Percentiles rank a stretch among this genome's conserved stretches.
Conservation (phyloP, 2,113 vertebrate genomes). For the Ophiodon elongatus region DNA sequence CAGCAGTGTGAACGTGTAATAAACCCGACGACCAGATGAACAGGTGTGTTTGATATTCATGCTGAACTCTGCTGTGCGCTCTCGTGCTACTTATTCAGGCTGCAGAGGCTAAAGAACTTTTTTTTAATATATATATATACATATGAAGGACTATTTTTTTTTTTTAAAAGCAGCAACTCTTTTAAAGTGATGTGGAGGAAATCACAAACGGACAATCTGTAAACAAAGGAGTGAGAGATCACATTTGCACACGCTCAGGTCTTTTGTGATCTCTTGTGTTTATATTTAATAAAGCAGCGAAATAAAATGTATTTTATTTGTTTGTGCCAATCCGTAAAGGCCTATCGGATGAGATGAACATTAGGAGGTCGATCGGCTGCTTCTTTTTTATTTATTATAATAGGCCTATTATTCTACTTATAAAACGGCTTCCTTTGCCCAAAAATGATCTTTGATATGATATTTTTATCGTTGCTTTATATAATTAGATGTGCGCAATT, state of each 20-base stretch:
- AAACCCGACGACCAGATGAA: background rate
- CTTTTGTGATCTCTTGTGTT: slow-evolving; percentile 1
- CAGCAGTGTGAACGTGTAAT: background rate
- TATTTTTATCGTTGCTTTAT: background rate
- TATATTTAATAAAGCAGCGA: background rate
- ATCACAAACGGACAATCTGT: background rate
- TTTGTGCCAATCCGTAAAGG: background rate
- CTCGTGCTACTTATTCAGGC: slow-evolving; percentile 38
- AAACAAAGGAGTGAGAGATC: background rate
- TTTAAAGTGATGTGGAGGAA: slow-evolving; percentile 4
- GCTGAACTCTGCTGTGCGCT: background rate
- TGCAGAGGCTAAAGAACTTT: background rate
- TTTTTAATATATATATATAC: no score
- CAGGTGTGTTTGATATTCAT: slow-evolving; percentile 36
- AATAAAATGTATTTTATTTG: background rate
- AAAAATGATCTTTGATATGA: background rate
- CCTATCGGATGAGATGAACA: background rate
- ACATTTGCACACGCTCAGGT: background rate
- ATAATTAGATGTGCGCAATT: background rate
- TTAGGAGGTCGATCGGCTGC: no score
- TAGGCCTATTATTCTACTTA: background rate
- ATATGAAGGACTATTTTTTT: slow-evolving; percentile 8
- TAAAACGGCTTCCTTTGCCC: background rate
- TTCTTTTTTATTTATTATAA: background rate
- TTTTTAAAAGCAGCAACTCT: slow-evolving; percentile 7